Conservation (phyloP, 2,113 vertebrate species). For the Microcebus lehilahytsara region DNA sequence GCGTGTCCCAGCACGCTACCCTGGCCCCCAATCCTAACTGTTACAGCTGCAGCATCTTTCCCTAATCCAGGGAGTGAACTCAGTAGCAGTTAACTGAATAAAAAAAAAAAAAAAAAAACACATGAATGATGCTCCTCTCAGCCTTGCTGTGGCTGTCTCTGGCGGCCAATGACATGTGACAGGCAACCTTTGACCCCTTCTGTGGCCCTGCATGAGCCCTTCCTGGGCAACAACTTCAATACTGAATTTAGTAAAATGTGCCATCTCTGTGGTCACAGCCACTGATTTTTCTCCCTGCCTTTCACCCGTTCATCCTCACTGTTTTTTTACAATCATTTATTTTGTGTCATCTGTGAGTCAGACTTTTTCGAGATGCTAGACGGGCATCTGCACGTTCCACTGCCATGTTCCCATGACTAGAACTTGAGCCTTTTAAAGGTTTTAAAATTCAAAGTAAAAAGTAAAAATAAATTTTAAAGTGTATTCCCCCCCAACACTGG, state of each 20-base stretch:
- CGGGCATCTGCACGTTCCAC: background rate
- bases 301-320: background rate
- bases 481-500: background rate
- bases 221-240: background rate
- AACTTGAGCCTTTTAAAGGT: background rate
- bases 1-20: background rate
- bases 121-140: background rate
- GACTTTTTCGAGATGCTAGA: background rate
- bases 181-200: background rate
- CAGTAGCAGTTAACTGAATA: background rate
- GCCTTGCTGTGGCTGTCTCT: background rate
- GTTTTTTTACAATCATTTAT: background rate
- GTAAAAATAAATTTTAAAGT: background rate
- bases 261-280: background rate
- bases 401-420: background rate
- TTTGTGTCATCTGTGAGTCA: background rate
- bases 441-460: background rate
- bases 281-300: background rate
- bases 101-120: background rate
- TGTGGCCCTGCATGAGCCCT: background rate
- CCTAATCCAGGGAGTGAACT: background rate
- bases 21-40: background rate
- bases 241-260: background rate
- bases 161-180: background rate
- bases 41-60: background rate